Evolutionary conservation across 2,797 vertebrate species (phyloP), one percentile per base, ranked within the genome.

Genomic region (Sebastes variabilis): DNA sequence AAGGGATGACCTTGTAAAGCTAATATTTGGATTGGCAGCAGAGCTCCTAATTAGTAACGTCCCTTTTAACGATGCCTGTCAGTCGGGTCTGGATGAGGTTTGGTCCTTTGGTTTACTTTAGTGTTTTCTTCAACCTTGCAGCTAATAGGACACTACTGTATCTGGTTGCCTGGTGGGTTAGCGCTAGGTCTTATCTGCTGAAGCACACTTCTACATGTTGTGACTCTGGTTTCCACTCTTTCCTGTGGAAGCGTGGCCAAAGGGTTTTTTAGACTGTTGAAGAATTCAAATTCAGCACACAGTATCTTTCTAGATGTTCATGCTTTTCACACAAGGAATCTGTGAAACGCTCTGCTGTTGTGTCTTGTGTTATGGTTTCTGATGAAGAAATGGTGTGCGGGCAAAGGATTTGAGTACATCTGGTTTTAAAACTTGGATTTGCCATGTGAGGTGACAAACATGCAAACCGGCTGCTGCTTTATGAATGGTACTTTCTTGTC

Each of bases 1-100:
- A 78, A 70, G 79, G 52, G 27, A 46, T 79, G 89, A 83, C 88
- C 90, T 83, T 78, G 55, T 89, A 89, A 89, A 85, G 76, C 83
- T 91, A 92, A 94, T 94, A 91, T 94, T 95, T 93, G 67, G 90
- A 91, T 86, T 88, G 69, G 75, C 68, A 71, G 81, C 84, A 58
- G 75, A 85, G 70, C 74, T 80, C 54, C 80, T 92, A 92, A 92
- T 93, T 89, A 92, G 82, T 30, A 42, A 42, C 4, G 13, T 87
- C 79, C 77, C 36, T 70, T 77, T 83, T 88, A 86, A 88, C 24
- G 3, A 82, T 68, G 61, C 72, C 66, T 62, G 75, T 89, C 80
- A 56, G 24, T 73, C 1, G 14, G 24, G 36, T 71, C 66, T 59
- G 75, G 70, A 18, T 55, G 20, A 54, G n/a, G 66, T 66, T 66